Evolutionary conservation across 2,797 vertebrate genomes (phyloP), one percentile per base, ranked within the genome.

Genomic region (Allenopithecus nigroviridis): DNA sequence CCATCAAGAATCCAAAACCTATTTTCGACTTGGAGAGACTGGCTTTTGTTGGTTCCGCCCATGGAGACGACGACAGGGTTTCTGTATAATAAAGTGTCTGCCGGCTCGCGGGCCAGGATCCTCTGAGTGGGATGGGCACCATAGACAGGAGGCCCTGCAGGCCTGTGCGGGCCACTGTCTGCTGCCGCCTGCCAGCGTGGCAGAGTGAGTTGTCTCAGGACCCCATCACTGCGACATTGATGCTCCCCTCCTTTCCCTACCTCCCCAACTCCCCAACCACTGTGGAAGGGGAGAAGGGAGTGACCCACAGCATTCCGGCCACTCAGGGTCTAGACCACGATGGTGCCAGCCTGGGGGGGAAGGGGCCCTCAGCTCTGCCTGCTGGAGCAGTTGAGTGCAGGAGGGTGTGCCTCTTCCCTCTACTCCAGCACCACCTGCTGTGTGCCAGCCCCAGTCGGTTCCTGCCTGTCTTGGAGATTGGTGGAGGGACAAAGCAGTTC

Each of bases 31-130:
- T 98, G 84, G 98, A 98, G 98, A 98, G 97, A 68, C 76, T 80
- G 96, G 95, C 96, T 98, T 99, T 98, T 98, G 97, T 99, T 98
- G 98, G 97, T 98, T 99, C 98, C 98, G 97, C 98, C 98, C 98
- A 97, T 97, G 98, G 99, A 98, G 98, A 98, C 98, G 98, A 99
- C 98, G 98, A 98, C 99, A 99, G 99, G 99, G 99, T 99, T 99
- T 99, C 99, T 99, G 98, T 99, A 96, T 98, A 98, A 98, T 98
- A 98, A 98, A 98, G 98, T 98, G 93, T 94, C 96, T 86, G 89
- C 96, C 46, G 84, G 89, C 96, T 96, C 88, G 80, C 94, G 64
- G 72, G 94, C 89, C 59, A 0, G n/a, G 96, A 96, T 84, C 64
- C 57, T 86, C 97, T 83, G 3, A 1, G 39, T 8, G 28, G 59